Percentiles rank a stretch among this genome's conserved stretches.
Conservation (phyloP, 92 coral and sea anemone genomes). For the Palythoa grandis region DNA sequence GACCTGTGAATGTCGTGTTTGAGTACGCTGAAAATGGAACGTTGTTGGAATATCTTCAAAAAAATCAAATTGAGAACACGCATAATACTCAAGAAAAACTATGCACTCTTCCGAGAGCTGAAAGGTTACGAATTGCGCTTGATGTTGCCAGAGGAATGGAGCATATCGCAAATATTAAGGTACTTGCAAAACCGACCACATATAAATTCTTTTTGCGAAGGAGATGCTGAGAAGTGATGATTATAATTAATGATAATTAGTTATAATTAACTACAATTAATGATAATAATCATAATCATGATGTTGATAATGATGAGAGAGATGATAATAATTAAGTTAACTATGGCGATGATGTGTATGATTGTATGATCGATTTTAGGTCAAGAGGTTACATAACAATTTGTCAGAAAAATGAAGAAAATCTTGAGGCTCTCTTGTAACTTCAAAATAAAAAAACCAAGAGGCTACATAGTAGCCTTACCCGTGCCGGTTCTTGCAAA, state of each 20-base stretch:
- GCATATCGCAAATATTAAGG: conserved; percentile 66
- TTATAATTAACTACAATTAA: no score
- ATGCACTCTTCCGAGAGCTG: conserved; percentile 68
- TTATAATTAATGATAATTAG: not conserved
- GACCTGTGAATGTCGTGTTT: conserved; percentile 10
- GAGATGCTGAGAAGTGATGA: not conserved
- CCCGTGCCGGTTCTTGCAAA: no score
- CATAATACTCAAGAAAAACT: conserved; percentile 10
- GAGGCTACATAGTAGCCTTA: no score
- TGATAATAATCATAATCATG: not conserved
- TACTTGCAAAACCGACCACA: not conserved
- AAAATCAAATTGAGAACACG: conserved; percentile 57
- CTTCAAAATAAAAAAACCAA: no score
- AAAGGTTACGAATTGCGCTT: conserved; percentile 68
- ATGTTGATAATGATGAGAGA: not conserved
- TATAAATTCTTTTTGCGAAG: not conserved
- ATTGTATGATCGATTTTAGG: not conserved
- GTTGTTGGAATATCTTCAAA: conserved; percentile 64
- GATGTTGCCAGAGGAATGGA: conserved; percentile 74
- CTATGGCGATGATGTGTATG: not conserved
- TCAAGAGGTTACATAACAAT: no score
- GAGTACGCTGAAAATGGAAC: conserved; percentile 72
- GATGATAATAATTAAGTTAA: not conserved
- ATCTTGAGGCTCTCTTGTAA: not conserved
- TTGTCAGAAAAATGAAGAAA: not conserved